Conservation (phyloP, 2,797 vertebrate species). For the Onychomys leucogaster region DNA sequence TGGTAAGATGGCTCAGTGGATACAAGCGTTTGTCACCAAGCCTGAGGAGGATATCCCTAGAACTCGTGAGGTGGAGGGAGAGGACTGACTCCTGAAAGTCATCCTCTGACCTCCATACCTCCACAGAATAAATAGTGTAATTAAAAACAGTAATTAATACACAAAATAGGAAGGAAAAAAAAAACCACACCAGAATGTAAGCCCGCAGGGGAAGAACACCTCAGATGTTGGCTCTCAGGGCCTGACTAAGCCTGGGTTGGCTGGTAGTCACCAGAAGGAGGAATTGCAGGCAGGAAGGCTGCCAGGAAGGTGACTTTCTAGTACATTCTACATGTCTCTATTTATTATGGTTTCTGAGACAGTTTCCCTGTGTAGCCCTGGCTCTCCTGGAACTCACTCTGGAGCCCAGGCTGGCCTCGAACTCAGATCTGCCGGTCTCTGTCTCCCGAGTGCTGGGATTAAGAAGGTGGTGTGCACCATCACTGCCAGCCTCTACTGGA, state of each 20-base stretch:
- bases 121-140: not conserved
- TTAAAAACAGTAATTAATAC: not conserved
- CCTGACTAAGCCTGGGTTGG: not conserved
- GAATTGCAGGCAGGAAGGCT: not conserved
- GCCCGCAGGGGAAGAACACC: not conserved
- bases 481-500: not conserved
- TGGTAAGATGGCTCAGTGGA: not conserved
- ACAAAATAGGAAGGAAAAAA: not conserved
- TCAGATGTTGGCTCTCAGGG: not conserved
- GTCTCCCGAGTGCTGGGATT: not conserved
- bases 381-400: not conserved
- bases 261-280: not conserved
- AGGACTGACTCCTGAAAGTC: not conserved
- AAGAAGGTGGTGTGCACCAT: not conserved
- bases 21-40: not conserved
- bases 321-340: not conserved
- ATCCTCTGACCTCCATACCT: not conserved
- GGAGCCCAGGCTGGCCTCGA: not conserved
- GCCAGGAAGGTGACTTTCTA: slow-evolving; percentile 7
- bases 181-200: not conserved
- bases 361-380: not conserved
- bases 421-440: not conserved
- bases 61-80: not conserved
- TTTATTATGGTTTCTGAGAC: not conserved
- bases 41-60: not conserved